These are phyloP conservation scores for Plodia interpunctella DNA, from an alignment of 1,140 invertebrate species.

Conservation along the genomic window DNA sequence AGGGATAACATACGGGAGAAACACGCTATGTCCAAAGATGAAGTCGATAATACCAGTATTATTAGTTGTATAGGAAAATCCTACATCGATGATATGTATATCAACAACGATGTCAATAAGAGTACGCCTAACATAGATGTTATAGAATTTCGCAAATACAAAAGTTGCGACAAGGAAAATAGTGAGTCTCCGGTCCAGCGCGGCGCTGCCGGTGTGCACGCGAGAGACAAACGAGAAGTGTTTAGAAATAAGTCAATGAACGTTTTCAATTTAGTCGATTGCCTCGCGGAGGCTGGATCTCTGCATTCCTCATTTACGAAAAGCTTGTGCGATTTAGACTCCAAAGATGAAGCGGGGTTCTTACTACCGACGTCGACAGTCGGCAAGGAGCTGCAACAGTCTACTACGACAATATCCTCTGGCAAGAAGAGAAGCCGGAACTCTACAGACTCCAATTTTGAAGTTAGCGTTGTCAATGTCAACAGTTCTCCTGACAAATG, in stretches of 20 bases:
- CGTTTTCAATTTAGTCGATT: constrained; percentile 69
- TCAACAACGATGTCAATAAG: constrained; percentile 36
- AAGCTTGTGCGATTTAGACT: constrained; percentile 65
- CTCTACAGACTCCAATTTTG: constrained; percentile 72
- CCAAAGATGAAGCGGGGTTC: constrained; percentile 56
- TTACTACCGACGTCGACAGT: constrained; percentile 49
- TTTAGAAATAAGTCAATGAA: constrained; percentile 73
- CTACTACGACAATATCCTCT: constrained; percentile 64
- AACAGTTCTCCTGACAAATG: constrained; percentile 63
- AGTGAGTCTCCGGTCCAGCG: constrained; percentile 43
- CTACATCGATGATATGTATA: constrained; percentile 46
- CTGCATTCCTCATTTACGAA: constrained; percentile 68
- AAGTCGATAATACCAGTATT: constrained; percentile 44
- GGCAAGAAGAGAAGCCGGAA: constrained; percentile 73
- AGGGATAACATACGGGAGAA: constrained; percentile 51
- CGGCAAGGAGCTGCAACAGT: constrained; percentile 60
- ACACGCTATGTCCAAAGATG: constrained; percentile 38
- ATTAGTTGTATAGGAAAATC: constrained; percentile 57
- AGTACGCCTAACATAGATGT: constrained; percentile 31
- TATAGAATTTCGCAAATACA: constrained; percentile 44
- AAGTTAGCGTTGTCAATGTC: constrained; percentile 55
- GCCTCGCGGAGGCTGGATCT: constrained; percentile 61
- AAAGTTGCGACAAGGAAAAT: constrained; percentile 56
- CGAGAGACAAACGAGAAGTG: constrained; percentile 67
- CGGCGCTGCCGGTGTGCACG: constrained; percentile 35